Conservation (phyloP, 2,888 invertebrate genomes). For the Drosophila anomelani region DNA sequence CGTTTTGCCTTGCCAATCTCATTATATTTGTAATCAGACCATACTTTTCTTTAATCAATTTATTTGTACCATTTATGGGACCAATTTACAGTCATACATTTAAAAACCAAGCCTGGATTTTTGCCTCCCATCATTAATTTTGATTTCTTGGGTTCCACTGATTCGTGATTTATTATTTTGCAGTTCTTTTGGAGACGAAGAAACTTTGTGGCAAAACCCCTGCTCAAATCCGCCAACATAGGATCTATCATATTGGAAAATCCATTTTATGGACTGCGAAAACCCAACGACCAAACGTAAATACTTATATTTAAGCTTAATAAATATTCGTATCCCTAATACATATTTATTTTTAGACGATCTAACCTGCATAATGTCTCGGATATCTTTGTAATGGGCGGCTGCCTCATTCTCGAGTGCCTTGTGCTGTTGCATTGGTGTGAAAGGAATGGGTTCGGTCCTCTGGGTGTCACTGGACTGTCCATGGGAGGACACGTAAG, state of each 20-base stretch:
- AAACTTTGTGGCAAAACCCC: constrained; percentile 94
- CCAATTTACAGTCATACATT: constrained; percentile 1
- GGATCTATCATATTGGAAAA: constrained; percentile 98
- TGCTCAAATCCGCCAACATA: constrained; percentile 94
- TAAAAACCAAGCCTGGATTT: not conserved
- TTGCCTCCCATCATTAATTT: not conserved
- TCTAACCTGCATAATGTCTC: constrained; percentile 97
- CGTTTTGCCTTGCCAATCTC: not conserved
- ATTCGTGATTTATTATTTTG: constrained; percentile 50
- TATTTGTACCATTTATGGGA: constrained; percentile 3
- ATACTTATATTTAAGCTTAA: not conserved
- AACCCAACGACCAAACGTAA: constrained; percentile 94
- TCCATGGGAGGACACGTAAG: constrained; percentile 99
- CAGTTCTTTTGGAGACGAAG: constrained; percentile 96
- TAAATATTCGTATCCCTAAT: not conserved
- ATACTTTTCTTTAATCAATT: not conserved
- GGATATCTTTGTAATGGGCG: constrained; percentile 99
- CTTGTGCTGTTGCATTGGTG: constrained; percentile 97
- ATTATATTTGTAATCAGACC: constrained; percentile 2
- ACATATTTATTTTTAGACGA: constrained; percentile 86
- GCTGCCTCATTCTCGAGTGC: constrained; percentile 96
- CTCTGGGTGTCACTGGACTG: constrained; percentile 96
- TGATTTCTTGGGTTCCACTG: not conserved
- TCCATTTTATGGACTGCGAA: constrained; percentile 96
- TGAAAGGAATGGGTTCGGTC: constrained; percentile 94